A percentile compares a stretch with the other conserved stretches of the same genome.
Evolutionary conservation across 2,888 invertebrate species (phyloP).

Genomic region (Pogonocherus hispidulus): DNA sequence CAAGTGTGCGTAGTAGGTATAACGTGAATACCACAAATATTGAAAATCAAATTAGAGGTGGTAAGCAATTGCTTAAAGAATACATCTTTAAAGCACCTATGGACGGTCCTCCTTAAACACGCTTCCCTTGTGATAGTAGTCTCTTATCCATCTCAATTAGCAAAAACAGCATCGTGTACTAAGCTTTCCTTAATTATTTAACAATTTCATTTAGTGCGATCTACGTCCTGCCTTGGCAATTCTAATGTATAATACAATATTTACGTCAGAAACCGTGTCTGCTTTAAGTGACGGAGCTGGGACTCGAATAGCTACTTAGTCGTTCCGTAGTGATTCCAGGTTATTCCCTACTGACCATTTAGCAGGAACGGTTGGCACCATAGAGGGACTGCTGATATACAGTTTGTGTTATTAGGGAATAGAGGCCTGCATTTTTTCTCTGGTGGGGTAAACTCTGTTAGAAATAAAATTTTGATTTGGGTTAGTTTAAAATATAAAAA

Average conservation of each 20-base stretch:
- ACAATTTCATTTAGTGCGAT: slow-evolving; percentile 29
- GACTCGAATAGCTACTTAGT: slow-evolving; percentile 46
- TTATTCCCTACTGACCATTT: slow-evolving; percentile 56
- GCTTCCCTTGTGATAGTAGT: slow-evolving; percentile 17
- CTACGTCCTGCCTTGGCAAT: slow-evolving; percentile 24
- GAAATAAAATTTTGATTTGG: too few relatives aligned
- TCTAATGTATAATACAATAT: slow-evolving; percentile 33
- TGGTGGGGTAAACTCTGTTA: background rate
- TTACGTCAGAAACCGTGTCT: slow-evolving; percentile 36
- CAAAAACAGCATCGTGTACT: slow-evolving; percentile 31
- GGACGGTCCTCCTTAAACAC: slow-evolving; percentile 7
- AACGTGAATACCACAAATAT: too few relatives aligned
- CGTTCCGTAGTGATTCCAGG: slow-evolving; percentile 51
- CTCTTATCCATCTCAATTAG: slow-evolving; percentile 31
- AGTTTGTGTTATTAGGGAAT: slow-evolving; percentile 15
- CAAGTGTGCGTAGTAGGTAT: too few relatives aligned
- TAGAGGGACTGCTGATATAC: slow-evolving; percentile 14
- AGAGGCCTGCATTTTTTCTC: background rate
- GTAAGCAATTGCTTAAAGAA: too few relatives aligned
- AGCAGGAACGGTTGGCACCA: slow-evolving; percentile 41
- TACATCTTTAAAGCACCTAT: background rate
- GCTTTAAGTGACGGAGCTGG: slow-evolving; percentile 41
- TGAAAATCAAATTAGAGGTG: too few relatives aligned
- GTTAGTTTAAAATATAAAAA: too few relatives aligned
- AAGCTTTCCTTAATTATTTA: slow-evolving; percentile 30